Evolutionary conservation across 2,888 invertebrate genomes (phyloP), one percentile per base, ranked within the genome.

Genomic region (Taphrorychus bicolor): DNA sequence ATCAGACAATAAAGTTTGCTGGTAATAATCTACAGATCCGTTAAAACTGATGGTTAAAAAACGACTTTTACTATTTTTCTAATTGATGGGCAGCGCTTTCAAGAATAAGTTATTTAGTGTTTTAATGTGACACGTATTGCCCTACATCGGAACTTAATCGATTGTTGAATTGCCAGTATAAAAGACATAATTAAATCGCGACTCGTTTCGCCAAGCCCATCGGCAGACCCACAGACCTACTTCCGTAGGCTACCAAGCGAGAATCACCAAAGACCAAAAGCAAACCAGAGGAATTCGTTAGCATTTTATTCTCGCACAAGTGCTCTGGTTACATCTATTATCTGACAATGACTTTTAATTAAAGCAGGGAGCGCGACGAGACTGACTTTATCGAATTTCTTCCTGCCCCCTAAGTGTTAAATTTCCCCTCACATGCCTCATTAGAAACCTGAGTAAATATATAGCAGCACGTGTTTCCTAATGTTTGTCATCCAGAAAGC

Each of bases 211-310:
- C 21, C 23, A 19, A 22, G 22, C 52, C 52, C 52, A 2, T n/a
- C n/a, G n/a, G n/a, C n/a, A 32, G 11, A 32, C 32, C 32, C 32
- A 32, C 21, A 52, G 52, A 52, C 52, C 52, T 52, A 52, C 52
- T 52, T 52, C 18, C 21, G 2, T 14, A n/a, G n/a, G n/a, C n/a
- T n/a, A 22, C 22, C 45, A 3, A 45, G 9, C 32, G 32, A 32
- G 9, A 7, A 32, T 32, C 32, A 9, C 32, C n/a, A n/a, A n/a
- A n/a, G n/a, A n/a, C n/a, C n/a, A n/a, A n/a, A n/a, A n/a, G n/a
- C n/a, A n/a, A n/a, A n/a, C n/a, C 11, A 32, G 32, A 32, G 32
- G 32, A 32, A 32, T 7, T 32, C 32, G 32, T 32, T 32, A 9
- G 32, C 3, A 11, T 32, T n/a, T 32, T 32, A 11, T 32, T 32